Base-by-base conservation (phyloP, 2,888 invertebrate species). In the Ormyrus thymus region DNA sequence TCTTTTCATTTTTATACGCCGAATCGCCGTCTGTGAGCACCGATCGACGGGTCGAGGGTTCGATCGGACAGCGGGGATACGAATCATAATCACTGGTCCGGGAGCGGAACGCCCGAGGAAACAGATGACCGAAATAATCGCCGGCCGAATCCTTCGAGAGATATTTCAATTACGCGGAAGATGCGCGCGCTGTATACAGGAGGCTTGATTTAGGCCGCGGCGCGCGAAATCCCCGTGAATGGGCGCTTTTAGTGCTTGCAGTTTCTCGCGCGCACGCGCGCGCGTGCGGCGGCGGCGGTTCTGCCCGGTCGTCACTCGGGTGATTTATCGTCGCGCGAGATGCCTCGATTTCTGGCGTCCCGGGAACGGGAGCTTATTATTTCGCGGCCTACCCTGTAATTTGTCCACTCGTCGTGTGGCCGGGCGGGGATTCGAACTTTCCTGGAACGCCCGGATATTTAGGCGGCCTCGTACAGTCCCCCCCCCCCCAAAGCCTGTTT, bases 331-430 rank as follows among this genome's bases (percentile, higher is more conserved):
- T 83, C 85, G 86, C 85, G 79, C 64, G 83, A 87, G 85, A 85
- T 87, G 86, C 84, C 85, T 85, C 84, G 85, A 87, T 87, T 88
- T 88, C 85, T 85, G 86, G 85, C 84, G 82, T 85, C 85, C 85
- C 84, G 84, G 86, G 84, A 87, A 88, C 89, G 86, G 89, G 86
- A 89, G 89, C 89, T 88, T 88, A 87, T 89, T 89, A 89, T 89
- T 88, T 88, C 84, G 80, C 84, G 86, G 82, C 82, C 62, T 69
- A 89, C 87, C 89, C 89, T 89, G 85, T 89, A 89, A 89, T 89
- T 89, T 89, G 88, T 89, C 87, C 86, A 87, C 83, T 84, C 84
- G 85, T 86, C 88, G 87, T 86, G 86, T 86, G 87, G 84, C 86
- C 64, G 56, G 81, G 79, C 80, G 83, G 81, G 77, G 84, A 83